Evolutionary conservation across 30 jellyfish, hydroid and myxozoan genomes (phyloP), one percentile per base, ranked within the genome.

Genomic region (Pseudorhiza aurosa): DNA sequence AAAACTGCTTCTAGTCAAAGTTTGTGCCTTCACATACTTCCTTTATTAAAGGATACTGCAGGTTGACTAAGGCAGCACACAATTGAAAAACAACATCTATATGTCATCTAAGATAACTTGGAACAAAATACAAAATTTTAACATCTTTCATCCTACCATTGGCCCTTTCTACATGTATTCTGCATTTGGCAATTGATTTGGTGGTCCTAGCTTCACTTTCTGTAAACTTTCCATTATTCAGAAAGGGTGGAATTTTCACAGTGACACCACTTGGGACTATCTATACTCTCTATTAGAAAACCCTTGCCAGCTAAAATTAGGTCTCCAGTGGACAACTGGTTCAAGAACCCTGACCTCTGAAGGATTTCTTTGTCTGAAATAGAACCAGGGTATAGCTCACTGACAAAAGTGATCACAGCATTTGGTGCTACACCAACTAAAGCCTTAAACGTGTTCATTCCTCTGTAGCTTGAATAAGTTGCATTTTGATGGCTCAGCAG

Each of bases 191-290:
- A 46, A 29, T 50, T 32, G 26, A 4, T 51, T 72, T 72, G 24
- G 74, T 50, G 24, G 67, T 47, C 2, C 8, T 30, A 0, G 18
- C 18, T 72, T 72, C 74, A 24, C 32, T 46, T 39, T 22, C 32
- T 44, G 83, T 69, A 36, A 49, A 72, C 43, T 56, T 12, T 22
- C 75, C 86, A 72, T 72, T 33, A 2, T 49, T 24, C 43, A 47
- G 25, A 72, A 72, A 72, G 0, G 86, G 86, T 72, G 74, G 86
- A 29, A 47, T 72, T n/a, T 72, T 72, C 2, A 72, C 39, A 12
- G 86, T 10, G 25, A 72, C 74, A 4, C 86, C 86, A 45, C 22
- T 0, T 44, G 86, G 86, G 44, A 72, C 21, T 1, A 72, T 72
- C 59, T 50, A 43, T n/a, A n/a, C n/a, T n/a, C n/a, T 15, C 46